Percentiles rank a stretch among this genome's conserved stretches.
phyloP scores from a whole-genome alignment of 1,140 invertebrate genomes.

The Drosophila nasuta region DNA sequence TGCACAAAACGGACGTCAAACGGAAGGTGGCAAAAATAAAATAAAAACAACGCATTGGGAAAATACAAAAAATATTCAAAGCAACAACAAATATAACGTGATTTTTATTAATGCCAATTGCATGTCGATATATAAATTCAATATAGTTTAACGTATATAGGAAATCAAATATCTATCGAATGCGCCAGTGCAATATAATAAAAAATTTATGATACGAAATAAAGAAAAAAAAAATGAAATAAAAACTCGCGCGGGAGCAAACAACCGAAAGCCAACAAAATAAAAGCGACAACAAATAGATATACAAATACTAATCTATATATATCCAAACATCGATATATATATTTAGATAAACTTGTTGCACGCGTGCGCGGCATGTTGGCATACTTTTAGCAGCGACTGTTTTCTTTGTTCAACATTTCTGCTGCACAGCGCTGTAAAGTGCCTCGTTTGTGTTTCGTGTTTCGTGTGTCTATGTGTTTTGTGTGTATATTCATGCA shows the following conservation, averaged over 20 bases:
- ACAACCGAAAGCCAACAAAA: neutral
- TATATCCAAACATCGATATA: neutral
- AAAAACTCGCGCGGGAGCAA: neutral
- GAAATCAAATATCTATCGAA: constrained; percentile 31
- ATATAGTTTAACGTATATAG: constrained; percentile 25
- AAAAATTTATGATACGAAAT: neutral
- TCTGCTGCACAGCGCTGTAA: constrained; percentile 32
- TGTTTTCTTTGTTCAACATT: constrained; percentile 68
- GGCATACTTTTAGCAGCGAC: constrained; percentile 61
- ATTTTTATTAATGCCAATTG: constrained; percentile 6
- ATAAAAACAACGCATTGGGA: constrained; percentile 7
- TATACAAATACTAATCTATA: neutral
- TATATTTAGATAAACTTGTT: constrained; percentile 50
- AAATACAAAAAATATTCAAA: constrained; percentile 17
- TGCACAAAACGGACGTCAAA: constrained; percentile 80
- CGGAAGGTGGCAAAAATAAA: constrained; percentile 52
- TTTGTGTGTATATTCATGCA: constrained; percentile 9
- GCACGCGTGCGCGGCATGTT: constrained; percentile 66
- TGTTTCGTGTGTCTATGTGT: constrained; percentile 1
- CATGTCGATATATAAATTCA: constrained; percentile 26
- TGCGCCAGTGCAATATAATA: constrained; percentile 4
- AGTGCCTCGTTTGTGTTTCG: constrained; percentile 1
- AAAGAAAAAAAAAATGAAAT: neutral
- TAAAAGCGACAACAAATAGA: neutral
- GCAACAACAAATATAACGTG: constrained; percentile 9